phyloP scores from a whole-genome alignment of 2,888 invertebrate genomes.

The Anodontia alba region DNA sequence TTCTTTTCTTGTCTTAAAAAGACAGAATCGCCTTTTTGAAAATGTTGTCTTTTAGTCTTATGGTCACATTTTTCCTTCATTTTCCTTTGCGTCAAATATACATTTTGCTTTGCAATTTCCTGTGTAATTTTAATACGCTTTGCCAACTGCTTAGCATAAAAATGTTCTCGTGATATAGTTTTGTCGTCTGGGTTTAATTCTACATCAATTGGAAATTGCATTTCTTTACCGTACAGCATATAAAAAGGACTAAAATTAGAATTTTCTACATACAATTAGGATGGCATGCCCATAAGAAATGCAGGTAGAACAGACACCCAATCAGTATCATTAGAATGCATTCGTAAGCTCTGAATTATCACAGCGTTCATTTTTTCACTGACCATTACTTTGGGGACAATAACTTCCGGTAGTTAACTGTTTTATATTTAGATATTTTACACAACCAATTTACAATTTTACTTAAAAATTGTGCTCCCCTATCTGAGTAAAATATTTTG shows the following conservation, averaged over 20 bases:
- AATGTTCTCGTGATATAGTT: too few relatives aligned
- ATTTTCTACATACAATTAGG: background rate
- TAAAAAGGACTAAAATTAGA: background rate
- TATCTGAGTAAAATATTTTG: background rate
- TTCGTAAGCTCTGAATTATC: background rate
- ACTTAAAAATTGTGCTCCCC: background rate
- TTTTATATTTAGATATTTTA: background rate
- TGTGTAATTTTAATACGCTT: too few relatives aligned
- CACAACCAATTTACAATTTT: background rate
- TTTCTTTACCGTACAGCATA: background rate
- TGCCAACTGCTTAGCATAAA: too few relatives aligned
- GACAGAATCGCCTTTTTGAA: too few relatives aligned
- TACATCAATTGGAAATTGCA: background rate
- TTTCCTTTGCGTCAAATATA: too few relatives aligned
- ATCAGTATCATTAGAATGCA: background rate
- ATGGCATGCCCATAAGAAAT: background rate
- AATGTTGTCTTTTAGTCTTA: too few relatives aligned
- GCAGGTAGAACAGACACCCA: background rate
- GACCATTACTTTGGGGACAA: background rate
- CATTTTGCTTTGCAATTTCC: too few relatives aligned
- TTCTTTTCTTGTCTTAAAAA: too few relatives aligned
- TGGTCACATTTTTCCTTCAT: too few relatives aligned
- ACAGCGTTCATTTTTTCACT: background rate
- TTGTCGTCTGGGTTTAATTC: background rate
- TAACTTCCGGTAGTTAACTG: background rate